A percentile compares a stretch with the other conserved stretches of the same genome.
Conservation (phyloP, 2,797 vertebrate genomes). For the Leptoclinus maculatus region DNA sequence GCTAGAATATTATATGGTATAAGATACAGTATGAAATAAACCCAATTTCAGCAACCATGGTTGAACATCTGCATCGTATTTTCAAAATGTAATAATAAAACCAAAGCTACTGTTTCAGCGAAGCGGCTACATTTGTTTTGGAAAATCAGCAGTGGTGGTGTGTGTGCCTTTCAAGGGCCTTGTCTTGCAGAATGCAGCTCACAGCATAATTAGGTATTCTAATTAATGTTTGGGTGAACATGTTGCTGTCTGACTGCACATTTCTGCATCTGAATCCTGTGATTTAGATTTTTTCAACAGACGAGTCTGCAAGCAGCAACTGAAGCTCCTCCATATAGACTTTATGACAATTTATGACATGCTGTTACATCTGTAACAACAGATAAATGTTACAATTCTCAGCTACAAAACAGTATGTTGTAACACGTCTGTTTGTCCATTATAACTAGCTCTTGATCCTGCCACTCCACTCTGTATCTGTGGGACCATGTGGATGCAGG, state of each 20-base stretch:
- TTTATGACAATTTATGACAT: background rate
- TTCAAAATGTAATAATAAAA: slow-evolving; percentile 60
- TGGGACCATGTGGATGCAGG: slow-evolving; percentile 54
- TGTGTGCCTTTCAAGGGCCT: slow-evolving; percentile 19
- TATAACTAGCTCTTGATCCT: slow-evolving; percentile 50
- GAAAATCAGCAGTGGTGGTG: slow-evolving; percentile 40
- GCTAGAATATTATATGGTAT: slow-evolving; percentile 25
- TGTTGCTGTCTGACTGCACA: background rate
- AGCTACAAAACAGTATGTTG: slow-evolving; percentile 19
- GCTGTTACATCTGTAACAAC: background rate
- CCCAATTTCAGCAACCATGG: slow-evolving; percentile 6
- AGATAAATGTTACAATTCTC: background rate
- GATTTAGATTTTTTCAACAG: background rate
- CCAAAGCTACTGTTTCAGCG: slow-evolving; percentile 62
- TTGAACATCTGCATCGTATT: slow-evolving; percentile 67
- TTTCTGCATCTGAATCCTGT: background rate
- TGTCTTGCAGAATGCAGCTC: slow-evolving; percentile 36
- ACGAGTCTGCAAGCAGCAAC: background rate
- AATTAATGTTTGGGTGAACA: background rate
- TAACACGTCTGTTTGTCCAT: slow-evolving; percentile 40
- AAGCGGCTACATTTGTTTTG: slow-evolving; percentile 46
- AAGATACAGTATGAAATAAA: slow-evolving; percentile 30
- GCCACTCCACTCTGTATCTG: slow-evolving; percentile 23
- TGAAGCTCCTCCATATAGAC: background rate
- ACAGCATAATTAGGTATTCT: slow-evolving; percentile 23